Evolutionary conservation across 2,888 invertebrate species (phyloP), one percentile per base, ranked within the genome.

Genomic region (Polia nebulosa): DNA sequence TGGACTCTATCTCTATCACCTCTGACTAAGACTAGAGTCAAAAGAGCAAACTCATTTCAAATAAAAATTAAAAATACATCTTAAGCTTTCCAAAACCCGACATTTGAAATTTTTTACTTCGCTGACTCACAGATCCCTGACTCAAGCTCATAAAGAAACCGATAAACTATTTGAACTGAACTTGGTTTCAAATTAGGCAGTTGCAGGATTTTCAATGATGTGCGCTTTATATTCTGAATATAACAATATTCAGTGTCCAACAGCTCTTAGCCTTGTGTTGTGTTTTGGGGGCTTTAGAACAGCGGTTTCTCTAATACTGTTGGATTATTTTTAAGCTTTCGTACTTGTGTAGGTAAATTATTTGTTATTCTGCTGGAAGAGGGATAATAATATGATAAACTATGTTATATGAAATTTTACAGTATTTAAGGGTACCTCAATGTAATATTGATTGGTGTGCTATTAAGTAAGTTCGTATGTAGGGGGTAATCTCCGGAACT

Each of bases 221-320:
- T 78, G 62, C 79, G 55, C 61, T 65, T 67, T 72, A 71, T 63
- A 72, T 72, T 64, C 73, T 78, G 70, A 65, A 80, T 72, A 79
- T 81, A n/a, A n/a, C n/a, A 81, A 83, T 82, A 81, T 82, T 78
- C 73, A 72, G 80, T 77, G 80, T 66, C 81, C 81, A 82, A 84
- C 80, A 87, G 81, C 83, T 82, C 79, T 83, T 82, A 72, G 45
- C 53, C 41, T 25, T 53, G 77, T 49, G 51, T 34, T 9, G 25
- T 8, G 25, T 47, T 49, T 49, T 52, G 22, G 20, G 27, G 66
- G n/a, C 55, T 72, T 56, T 4, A 72, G 25, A 62, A 44, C 32
- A 62, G 52, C 72, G 61, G 44, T 41, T 3, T 27, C 15, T 29
- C 5, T 58, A 13, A 49, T 17, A 20, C n/a, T 39, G 13, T 13